These are phyloP conservation scores for Trichopria drosophilae DNA, from an alignment of 2,888 invertebrate species.

Conservation along the genomic window DNA sequence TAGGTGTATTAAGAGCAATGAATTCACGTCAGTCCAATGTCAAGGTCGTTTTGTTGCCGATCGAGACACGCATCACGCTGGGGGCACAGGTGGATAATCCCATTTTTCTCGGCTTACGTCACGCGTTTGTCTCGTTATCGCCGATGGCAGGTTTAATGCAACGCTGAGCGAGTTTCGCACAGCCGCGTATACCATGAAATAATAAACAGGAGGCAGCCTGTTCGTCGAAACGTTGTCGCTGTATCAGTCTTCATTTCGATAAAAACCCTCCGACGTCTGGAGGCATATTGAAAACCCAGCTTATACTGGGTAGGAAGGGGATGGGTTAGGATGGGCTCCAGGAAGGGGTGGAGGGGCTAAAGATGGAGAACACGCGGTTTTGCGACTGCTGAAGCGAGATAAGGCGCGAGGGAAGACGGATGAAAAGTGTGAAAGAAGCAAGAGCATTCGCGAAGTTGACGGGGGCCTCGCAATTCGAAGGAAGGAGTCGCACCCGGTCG, in stretches of 20 bases:
- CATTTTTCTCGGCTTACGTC: constrained; percentile 33
- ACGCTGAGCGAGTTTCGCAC: constrained; percentile 13
- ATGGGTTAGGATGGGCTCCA: constrained; percentile 3
- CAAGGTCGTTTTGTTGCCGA: too few relatives aligned
- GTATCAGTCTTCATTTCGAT: constrained; percentile 44
- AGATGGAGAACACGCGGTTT: constrained; percentile 6
- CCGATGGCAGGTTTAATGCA: constrained; percentile 31
- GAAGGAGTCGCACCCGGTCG: constrained; percentile 24
- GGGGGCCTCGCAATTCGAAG: constrained; percentile 40
- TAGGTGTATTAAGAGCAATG: too few relatives aligned
- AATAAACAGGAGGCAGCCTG: constrained; percentile 31
- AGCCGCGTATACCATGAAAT: constrained; percentile 33
- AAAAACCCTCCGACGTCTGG: constrained; percentile 21
- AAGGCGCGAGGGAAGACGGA: constrained; percentile 4
- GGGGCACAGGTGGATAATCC: too few relatives aligned
- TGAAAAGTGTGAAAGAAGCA: constrained; percentile 16
- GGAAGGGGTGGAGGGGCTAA: not conserved
- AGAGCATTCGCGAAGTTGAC: constrained; percentile 44
- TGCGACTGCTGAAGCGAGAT: constrained; percentile 3
- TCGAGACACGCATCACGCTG: too few relatives aligned
- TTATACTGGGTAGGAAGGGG: constrained; percentile 17
- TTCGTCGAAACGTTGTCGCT: constrained; percentile 31
- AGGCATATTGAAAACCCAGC: constrained; percentile 37
- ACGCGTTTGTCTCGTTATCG: constrained; percentile 37
- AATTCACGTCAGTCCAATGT: too few relatives aligned